phyloP scores from a whole-genome alignment of 2,113 vertebrate genomes.

The Hoplias malabaricus region DNA sequence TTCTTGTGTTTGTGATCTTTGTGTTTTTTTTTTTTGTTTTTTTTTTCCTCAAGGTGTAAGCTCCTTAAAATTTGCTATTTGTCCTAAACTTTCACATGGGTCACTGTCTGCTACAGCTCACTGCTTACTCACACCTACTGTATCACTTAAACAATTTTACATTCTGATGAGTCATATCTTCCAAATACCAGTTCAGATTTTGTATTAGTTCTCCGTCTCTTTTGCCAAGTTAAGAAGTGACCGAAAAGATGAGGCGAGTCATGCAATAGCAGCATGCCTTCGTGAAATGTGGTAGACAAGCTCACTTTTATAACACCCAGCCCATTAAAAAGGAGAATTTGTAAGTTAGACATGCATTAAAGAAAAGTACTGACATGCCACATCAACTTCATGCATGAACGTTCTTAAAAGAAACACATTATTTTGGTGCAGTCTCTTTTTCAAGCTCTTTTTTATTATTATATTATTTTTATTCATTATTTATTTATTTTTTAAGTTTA shows the following conservation, averaged over 20 bases:
- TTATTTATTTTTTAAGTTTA: background rate
- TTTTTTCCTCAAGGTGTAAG: too few species aligned
- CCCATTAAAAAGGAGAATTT: background rate
- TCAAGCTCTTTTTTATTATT: background rate
- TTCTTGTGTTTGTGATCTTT: too few species aligned
- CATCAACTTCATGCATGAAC: background rate
- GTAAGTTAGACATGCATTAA: background rate
- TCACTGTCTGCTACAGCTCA: too few species aligned
- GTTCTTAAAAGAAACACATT: background rate
- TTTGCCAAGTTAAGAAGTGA: background rate
- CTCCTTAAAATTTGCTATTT: too few species aligned
- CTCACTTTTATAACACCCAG: slow-evolving; percentile 1
- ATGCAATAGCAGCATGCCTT: background rate
- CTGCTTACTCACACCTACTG: too few species aligned
- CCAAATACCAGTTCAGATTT: background rate
- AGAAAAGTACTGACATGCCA: background rate
- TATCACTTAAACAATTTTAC: too few species aligned
- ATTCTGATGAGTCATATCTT: too few species aligned
- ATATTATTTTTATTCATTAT: background rate
- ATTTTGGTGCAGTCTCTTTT: background rate
- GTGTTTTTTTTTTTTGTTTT: too few species aligned
- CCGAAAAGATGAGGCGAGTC: background rate
- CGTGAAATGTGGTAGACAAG: background rate
- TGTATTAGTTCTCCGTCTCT: background rate
- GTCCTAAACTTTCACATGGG: too few species aligned